phyloP scores from a whole-genome alignment of 2,113 vertebrate species.

The Muntiacus muntjak region DNA sequence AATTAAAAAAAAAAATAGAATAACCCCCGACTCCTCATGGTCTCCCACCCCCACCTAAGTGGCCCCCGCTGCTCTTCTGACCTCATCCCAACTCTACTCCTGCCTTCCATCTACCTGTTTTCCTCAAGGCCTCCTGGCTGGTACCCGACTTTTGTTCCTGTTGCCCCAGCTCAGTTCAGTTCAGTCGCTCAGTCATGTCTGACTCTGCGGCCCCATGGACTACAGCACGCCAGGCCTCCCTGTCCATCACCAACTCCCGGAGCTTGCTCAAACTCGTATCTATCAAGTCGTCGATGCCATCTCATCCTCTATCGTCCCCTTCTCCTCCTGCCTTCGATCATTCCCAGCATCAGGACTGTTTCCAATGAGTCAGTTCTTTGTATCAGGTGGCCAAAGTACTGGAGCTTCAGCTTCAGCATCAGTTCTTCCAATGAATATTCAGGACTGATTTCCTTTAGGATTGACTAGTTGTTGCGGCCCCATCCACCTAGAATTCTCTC shows the following conservation, averaged over 20 bases:
- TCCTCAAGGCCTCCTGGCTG: too few species aligned
- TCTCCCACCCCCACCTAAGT: fast-evolving
- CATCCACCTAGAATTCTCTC: not conserved
- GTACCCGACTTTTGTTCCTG: not conserved
- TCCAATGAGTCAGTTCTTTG: not conserved
- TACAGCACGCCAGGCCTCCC: not conserved
- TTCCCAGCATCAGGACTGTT: not conserved
- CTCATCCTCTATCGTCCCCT: not conserved
- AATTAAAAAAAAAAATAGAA: too few species aligned
- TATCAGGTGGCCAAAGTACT: not conserved
- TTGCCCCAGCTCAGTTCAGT: not conserved
- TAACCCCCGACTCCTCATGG: fast-evolving
- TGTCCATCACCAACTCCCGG: not conserved
- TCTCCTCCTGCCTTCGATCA: not conserved
- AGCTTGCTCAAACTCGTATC: not conserved
- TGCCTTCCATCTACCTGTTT: not conserved
- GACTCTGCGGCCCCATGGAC: not conserved
- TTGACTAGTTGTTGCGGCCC: not conserved
- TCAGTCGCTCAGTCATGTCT: not conserved
- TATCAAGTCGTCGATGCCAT: not conserved
- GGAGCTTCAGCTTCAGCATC: not conserved
- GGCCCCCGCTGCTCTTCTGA: fast-evolving
- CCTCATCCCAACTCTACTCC: fast-evolving
- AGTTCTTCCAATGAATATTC: not conserved
- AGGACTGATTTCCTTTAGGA: not conserved